Percentiles rank a stretch among this genome's conserved stretches.
Conservation (phyloP, 2,888 invertebrate genomes). For the Trachelus tabidus region DNA sequence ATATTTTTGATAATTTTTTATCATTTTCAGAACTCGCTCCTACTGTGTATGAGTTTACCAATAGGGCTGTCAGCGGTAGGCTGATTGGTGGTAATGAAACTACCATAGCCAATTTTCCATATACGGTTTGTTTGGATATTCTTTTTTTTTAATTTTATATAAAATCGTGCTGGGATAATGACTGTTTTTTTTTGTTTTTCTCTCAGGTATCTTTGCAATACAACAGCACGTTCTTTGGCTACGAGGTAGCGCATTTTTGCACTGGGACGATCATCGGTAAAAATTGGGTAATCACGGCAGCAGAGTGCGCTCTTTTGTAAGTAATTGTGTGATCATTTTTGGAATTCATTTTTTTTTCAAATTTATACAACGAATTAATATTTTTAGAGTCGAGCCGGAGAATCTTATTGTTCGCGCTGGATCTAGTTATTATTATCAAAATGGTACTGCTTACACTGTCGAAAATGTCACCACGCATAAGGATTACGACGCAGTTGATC, state of each 20-base stretch:
- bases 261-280: conserved; percentile 43
- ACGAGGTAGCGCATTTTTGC: conserved; percentile 45
- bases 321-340: background rate
- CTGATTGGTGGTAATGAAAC: conserved; percentile 54
- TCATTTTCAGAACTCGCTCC: no score
- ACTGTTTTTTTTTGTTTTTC: background rate
- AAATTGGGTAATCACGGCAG: conserved; percentile 49
- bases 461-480: conserved; percentile 41
- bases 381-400: background rate
- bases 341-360: no score
- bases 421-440: conserved; percentile 37
- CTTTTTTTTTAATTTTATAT: background rate
- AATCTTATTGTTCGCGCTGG: conserved; percentile 44
- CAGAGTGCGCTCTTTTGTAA: conserved; percentile 45
- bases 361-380: no score
- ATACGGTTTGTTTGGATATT: conserved; percentile 38
- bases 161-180: no score
- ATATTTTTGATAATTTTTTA: no score
- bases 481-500: conserved; percentile 32
- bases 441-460: conserved; percentile 38
- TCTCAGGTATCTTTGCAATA: conserved; percentile 48
- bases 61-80: conserved; percentile 19
- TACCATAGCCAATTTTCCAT: conserved; percentile 51
- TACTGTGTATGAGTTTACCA: no score
- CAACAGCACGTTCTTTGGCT: conserved; percentile 48